phyloP scores from a whole-genome alignment of 2,888 invertebrate genomes.

The Germaria angustata region DNA sequence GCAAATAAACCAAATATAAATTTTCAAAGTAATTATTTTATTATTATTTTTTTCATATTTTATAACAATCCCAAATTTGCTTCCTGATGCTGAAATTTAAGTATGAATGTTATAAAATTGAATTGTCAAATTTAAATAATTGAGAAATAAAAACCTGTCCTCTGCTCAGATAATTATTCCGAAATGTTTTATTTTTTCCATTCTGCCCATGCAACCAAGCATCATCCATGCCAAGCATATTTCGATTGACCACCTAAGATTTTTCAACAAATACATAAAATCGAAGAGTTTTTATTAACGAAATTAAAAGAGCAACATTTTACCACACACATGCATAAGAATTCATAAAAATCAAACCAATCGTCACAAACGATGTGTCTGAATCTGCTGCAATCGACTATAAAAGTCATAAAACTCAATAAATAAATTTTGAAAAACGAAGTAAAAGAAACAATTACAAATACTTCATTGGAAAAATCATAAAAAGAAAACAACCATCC shows the following conservation, averaged over 20 bases:
- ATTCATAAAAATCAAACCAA: constrained; percentile 43
- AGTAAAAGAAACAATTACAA: constrained; percentile 25
- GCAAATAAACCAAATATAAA: no score
- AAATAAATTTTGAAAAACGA: constrained; percentile 48
- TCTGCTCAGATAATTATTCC: neutral
- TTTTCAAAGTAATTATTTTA: no score
- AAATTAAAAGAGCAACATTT: constrained; percentile 30
- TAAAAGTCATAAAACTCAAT: constrained; percentile 64
- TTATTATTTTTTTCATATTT: no score
- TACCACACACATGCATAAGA: constrained; percentile 61
- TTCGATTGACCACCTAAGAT: constrained; percentile 62
- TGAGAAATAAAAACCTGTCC: constrained; percentile 18
- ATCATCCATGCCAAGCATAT: constrained; percentile 46
- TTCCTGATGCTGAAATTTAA: no score
- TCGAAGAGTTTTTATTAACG: constrained; percentile 19
- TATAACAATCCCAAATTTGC: no score
- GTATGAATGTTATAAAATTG: no score
- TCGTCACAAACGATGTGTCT: constrained; percentile 20
- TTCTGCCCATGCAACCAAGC: constrained; percentile 23
- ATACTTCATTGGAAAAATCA: constrained; percentile 63
- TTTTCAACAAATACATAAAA: constrained; percentile 43
- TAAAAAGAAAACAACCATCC: constrained; percentile 51
- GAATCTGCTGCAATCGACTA: constrained; percentile 35
- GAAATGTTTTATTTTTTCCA: neutral
- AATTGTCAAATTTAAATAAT: constrained; percentile 44